phyloP scores from a whole-genome alignment of 1,140 invertebrate species.

The Lordiphosa collinella region DNA sequence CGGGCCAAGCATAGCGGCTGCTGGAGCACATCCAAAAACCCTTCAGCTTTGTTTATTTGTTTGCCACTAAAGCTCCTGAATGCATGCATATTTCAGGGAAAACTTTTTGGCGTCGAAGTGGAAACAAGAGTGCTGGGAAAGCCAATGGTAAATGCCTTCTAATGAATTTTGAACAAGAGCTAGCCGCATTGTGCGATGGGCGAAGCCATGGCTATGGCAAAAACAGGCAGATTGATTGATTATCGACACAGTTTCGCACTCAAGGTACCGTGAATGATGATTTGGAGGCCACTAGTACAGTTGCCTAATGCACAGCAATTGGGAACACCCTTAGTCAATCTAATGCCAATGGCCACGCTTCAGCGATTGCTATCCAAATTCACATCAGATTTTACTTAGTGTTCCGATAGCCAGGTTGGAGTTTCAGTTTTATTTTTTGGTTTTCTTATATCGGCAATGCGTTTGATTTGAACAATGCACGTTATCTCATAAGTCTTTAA shows the following conservation, averaged over 20 bases:
- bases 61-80: constrained; percentile 15
- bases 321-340: constrained; percentile 3
- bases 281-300: background rate
- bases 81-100: constrained; percentile 5
- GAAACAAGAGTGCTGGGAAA: constrained; percentile 7
- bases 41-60: constrained; percentile 39
- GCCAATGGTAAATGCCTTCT: constrained; percentile 8
- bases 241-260: constrained; percentile 66
- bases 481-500: too few species aligned
- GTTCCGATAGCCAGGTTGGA: background rate
- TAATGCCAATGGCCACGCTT: constrained; percentile 16
- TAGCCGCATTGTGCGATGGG: background rate
- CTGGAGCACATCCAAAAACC: constrained; percentile 23
- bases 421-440: background rate
- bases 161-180: constrained; percentile 25
- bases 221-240: constrained; percentile 54
- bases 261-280: constrained; percentile 52
- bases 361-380: constrained; percentile 21
- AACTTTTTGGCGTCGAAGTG: constrained; percentile 27
- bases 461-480: too few species aligned
- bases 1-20: background rate
- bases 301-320: constrained; percentile 5
- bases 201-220: background rate
- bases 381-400: constrained; percentile 4
- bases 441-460: too few species aligned